A percentile compares a stretch with the other conserved stretches of the same genome.
Evolutionary conservation across 2,113 vertebrate genomes (phyloP).

Genomic region (Sarotherodon lohbergeri): DNA sequence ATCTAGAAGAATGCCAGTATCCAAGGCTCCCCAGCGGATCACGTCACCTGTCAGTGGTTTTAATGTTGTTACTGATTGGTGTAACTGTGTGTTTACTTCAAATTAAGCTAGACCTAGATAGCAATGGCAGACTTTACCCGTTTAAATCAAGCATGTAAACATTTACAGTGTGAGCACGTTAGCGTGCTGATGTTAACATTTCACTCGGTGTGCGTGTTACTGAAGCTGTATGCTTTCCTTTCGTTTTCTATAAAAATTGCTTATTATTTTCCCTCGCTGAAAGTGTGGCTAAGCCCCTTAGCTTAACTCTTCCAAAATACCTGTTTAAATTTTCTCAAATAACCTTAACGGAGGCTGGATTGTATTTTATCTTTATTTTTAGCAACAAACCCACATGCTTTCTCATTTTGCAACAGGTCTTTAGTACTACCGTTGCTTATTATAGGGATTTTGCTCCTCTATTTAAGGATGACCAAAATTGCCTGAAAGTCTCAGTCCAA

Average conservation of each 20-base stretch:
- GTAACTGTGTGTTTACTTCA: background rate
- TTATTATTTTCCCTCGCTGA: background rate
- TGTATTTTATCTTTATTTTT: background rate
- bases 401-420: background rate
- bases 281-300: background rate
- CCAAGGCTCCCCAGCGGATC: background rate
- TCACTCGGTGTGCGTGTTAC: background rate
- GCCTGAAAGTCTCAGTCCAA: background rate
- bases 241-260: background rate
- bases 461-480: background rate
- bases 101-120: background rate
- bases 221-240: background rate
- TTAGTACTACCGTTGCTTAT: background rate
- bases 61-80: background rate
- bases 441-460: background rate
- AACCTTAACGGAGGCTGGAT: background rate
- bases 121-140: background rate
- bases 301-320: background rate
- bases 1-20: background rate
- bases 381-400: background rate
- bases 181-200: background rate
- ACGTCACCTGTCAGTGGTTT: background rate
- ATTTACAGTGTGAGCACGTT: background rate
- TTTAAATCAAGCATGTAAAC: background rate
- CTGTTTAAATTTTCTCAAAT: background rate